Conservation (phyloP, 2,888 invertebrate species). For the Laothoe populi region DNA sequence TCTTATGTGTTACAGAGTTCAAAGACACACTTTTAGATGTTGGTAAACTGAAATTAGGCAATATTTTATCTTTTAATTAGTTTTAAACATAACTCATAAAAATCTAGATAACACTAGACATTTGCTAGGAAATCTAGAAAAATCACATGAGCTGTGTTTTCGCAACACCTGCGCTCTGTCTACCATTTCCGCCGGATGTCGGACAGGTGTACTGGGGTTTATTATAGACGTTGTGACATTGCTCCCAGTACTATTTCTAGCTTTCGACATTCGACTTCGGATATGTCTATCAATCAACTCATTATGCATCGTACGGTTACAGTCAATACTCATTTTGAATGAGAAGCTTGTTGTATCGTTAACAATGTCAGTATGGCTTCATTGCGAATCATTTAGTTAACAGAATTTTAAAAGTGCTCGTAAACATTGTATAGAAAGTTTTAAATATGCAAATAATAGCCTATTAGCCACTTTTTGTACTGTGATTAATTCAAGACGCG, state of each 20-base stretch:
- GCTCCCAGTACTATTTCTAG: conserved; percentile 1
- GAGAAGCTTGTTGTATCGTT: too few species aligned
- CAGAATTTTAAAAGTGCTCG: too few species aligned
- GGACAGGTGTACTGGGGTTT: conserved; percentile 35
- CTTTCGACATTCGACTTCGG: conserved; percentile 3
- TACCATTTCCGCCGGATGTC: conserved; percentile 49
- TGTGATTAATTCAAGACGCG: too few species aligned
- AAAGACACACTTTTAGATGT: too few species aligned
- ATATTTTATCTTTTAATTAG: background rate
- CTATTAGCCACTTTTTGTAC: too few species aligned
- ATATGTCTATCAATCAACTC: conserved; percentile 1
- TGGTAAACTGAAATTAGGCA: too few species aligned
- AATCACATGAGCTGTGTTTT: background rate
- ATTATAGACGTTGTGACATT: conserved; percentile 33
- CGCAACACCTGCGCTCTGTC: conserved; percentile 44
- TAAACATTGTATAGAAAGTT: too few species aligned
- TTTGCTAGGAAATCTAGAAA: conserved; percentile 30
- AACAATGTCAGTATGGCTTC: too few species aligned
- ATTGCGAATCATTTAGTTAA: too few species aligned
- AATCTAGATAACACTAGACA: conserved; percentile 30
- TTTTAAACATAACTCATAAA: background rate
- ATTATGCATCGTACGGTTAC: background rate
- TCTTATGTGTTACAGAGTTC: too few species aligned
- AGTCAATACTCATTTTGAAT: background rate
- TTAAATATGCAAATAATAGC: too few species aligned